Evolutionary conservation across 1,140 invertebrate genomes (phyloP), one percentile per base, ranked within the genome.

Genomic region (Microplitis mediator): DNA sequence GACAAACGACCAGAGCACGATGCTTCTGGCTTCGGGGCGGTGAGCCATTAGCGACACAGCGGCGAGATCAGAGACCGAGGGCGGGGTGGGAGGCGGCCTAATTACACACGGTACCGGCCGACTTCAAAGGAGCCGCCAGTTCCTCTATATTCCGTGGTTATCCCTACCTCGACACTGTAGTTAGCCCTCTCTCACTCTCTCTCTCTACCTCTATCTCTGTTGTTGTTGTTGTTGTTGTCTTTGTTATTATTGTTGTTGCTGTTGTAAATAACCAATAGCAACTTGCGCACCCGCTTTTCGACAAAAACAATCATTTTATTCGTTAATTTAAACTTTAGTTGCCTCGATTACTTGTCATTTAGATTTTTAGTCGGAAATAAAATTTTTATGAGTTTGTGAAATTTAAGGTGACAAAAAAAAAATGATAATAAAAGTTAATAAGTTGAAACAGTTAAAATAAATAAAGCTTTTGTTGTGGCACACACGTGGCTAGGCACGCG

Each of bases 21-120:
- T 78, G 81, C 80, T 82, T 81, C 81, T 84, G 64, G 83, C 83
- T 82, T 82, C 81, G 82, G 81, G 82, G 82, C 82, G 82, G 82
- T 82, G 83, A 85, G 82, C 83, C 83, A 84, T 85, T 84, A 85
- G 83, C 83, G 83, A 84, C 83, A 84, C 82, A 84, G 83, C 83
- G 82, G 83, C 83, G 76, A 85, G 83, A 85, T 84, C 82, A 84
- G 82, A 83, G 83, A 77, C 81, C 72, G 78, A 78, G 82, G 82
- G 81, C 80, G 81, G 79, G 81, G 83, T 82, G 82, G 83, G 83
- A 82, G 82, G 77, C 81, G 80, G 82, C 83, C 83, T 85, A 85
- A 85, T 85, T 85, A 85, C 83, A 85, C 83, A 85, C 83, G 81
- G 83, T 84, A 84, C 83, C 81, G 83, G 82, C 82, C 80, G 82